These are phyloP conservation scores for Lasioglossum marginatum DNA, from an alignment of 2,888 invertebrate genomes.

Conservation along the genomic window DNA sequence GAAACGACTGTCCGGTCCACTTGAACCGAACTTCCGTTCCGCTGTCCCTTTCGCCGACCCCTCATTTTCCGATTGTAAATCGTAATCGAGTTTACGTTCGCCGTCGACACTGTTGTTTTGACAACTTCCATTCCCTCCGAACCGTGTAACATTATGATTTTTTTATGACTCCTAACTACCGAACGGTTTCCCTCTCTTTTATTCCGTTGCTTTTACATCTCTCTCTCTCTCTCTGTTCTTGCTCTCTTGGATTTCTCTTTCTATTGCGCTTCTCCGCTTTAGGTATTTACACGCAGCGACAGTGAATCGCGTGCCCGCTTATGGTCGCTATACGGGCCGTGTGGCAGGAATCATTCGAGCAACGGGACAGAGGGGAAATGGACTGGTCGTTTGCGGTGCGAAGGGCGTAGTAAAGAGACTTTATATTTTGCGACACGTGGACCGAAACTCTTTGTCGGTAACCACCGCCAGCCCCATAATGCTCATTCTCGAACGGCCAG, in stretches of 20 bases:
- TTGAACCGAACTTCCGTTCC: conserved; percentile 68
- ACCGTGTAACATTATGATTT: conserved; percentile 2
- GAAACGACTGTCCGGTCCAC: conserved; percentile 71
- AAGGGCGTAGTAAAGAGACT: conserved; percentile 14
- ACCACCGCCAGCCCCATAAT: neutral
- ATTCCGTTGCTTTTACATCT: too few species aligned
- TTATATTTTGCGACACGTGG: conserved; percentile 16
- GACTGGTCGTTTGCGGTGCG: conserved; percentile 9
- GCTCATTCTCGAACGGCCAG: neutral
- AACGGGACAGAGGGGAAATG: neutral
- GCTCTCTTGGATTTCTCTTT: neutral
- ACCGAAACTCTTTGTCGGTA: conserved; percentile 12
- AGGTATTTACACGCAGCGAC: neutral
- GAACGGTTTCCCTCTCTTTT: neutral
- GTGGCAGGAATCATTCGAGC: conserved; percentile 14
- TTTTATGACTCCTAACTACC: conserved; percentile 22
- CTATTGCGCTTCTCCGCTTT: neutral
- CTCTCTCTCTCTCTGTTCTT: neutral
- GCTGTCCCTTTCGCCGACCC: neutral
- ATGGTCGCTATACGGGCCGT: neutral
- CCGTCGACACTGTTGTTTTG: conserved; percentile 3
- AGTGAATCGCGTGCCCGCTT: conserved; percentile 8
- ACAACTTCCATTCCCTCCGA: neutral
- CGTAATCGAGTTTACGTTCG: conserved; percentile 9
- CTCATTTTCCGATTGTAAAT: conserved; percentile 33